phyloP scores from a whole-genome alignment of 2,888 invertebrate genomes.

The Laothoe populi region DNA sequence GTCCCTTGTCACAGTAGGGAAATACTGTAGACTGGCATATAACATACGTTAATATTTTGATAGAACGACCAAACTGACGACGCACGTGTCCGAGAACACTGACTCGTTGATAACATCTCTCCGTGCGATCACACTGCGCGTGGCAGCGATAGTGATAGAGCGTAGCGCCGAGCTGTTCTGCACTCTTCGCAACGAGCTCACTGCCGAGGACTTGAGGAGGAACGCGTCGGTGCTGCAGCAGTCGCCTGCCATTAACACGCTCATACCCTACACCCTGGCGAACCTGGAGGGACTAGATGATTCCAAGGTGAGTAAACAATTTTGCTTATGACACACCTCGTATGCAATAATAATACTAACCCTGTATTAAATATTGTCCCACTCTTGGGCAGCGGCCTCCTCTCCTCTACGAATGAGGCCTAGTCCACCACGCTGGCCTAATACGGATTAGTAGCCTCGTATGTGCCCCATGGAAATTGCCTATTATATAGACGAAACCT shows the following conservation, averaged over 20 bases:
- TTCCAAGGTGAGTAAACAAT: constrained; percentile 86
- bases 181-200: constrained; percentile 88
- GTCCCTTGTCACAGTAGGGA: not conserved
- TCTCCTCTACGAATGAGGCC: no score
- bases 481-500: no score
- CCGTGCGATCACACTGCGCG: constrained; percentile 86
- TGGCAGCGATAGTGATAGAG: constrained; percentile 91
- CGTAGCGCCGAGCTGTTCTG: constrained; percentile 91
- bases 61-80: constrained; percentile 22
- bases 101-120: constrained; percentile 59
- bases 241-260: constrained; percentile 88
- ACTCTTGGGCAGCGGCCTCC: no score
- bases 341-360: no score
- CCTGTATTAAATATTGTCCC: no score
- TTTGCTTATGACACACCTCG: no score
- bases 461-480: no score
- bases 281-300: constrained; percentile 93
- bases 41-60: not conserved
- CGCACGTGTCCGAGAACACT: constrained; percentile 54
- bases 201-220: constrained; percentile 73
- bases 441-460: no score
- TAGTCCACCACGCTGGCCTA: no score
- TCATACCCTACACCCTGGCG: constrained; percentile 93
- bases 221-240: constrained; percentile 65
- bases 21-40: not conserved